These are phyloP conservation scores for Himalopsyche japonica DNA, from an alignment of 2,888 invertebrate species.

Conservation along the genomic window DNA sequence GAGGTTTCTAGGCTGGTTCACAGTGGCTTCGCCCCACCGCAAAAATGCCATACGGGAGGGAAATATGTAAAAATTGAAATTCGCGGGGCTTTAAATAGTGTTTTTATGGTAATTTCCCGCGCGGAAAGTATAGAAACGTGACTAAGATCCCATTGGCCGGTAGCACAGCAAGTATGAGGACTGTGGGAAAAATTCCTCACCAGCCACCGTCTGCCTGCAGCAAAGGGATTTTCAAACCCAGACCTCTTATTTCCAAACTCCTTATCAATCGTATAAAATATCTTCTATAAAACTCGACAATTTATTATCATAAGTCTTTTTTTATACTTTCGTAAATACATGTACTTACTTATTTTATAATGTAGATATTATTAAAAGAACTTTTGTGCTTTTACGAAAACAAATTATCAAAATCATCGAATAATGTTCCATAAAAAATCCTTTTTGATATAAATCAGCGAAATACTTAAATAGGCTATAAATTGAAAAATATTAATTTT, in stretches of 20 bases:
- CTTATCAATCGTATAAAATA: no score
- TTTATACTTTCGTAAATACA: no score
- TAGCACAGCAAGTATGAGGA: constrained; percentile 24
- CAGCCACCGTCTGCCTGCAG: neutral
- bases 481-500: no score
- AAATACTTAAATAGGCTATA: no score
- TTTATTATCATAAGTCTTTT: no score
- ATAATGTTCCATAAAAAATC: no score
- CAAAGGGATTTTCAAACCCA: neutral
- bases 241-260: neutral
- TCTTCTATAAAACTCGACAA: no score
- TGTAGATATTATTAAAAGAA: no score
- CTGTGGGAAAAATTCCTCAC: constrained; percentile 37
- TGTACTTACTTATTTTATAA: no score
- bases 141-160: constrained; percentile 34
- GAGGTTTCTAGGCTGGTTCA: neutral
- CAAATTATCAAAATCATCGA: no score
- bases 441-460: no score
- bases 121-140: constrained; percentile 35
- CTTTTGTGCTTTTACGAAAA: no score
- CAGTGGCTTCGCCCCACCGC: neutral
- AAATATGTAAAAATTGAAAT: constrained; percentile 37
- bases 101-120: constrained; percentile 38
- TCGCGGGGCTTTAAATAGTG: constrained; percentile 38
- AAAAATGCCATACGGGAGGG: constrained; percentile 4